These are phyloP conservation scores for sheep (Ovis aries) DNA, from an alignment of 2,113 vertebrate genomes.

Conservation along the genomic window ARS-UI_Ramb_v3.0 NC_056076.1:37574001-37574500, in stretches of 20 bases:
- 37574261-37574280: neutral
- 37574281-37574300: neutral
- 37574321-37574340: neutral
- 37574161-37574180: neutral
- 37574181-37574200: neutral
- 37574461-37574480: neutral
- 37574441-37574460: neutral
- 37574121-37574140: slow-evolving; percentile 24
- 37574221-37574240: neutral
- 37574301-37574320: neutral
- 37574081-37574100: rapidly evolving
- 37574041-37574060: neutral
- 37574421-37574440: neutral
- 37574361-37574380: too few species aligned
- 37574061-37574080: neutral
- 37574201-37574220: neutral
- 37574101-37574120: slow-evolving; percentile 10
- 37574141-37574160: slow-evolving; percentile 20
- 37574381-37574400: neutral
- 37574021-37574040: neutral
- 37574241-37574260: neutral
- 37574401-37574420: neutral
- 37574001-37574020: neutral
- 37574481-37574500: neutral
- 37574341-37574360: neutral